phyloP scores from a whole-genome alignment of 2,797 vertebrate species.

The Sebastes kiyomatsui region DNA sequence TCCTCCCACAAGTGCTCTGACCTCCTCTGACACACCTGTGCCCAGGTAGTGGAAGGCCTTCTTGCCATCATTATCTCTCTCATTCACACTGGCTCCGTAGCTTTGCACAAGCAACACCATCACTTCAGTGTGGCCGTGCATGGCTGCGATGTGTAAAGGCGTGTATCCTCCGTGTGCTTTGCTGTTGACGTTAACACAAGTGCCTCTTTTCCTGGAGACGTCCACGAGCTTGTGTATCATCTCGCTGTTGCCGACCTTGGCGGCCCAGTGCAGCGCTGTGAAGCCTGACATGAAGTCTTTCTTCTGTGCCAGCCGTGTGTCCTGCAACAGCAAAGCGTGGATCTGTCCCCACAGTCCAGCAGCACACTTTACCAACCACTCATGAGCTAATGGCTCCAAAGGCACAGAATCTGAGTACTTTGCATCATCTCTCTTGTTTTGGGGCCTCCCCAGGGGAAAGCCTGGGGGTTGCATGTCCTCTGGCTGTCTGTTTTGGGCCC shows the following conservation, averaged over 20 bases:
- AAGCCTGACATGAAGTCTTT: conserved; percentile 94
- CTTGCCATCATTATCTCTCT: conserved; percentile 91
- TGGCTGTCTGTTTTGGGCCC: conserved; percentile 53
- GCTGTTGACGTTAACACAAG: conserved; percentile 82
- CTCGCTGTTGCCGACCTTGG: conserved; percentile 88
- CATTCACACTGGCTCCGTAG: conserved; percentile 83
- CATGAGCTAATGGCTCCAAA: conserved; percentile 86
- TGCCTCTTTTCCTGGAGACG: conserved; percentile 75
- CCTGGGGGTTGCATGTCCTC: conserved; percentile 48
- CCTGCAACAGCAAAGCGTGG: conserved; percentile 84
- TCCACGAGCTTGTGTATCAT: conserved; percentile 87
- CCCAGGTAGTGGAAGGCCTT: conserved; percentile 89
- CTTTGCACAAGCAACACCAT: conserved; percentile 83
- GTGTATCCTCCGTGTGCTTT: conserved; percentile 92
- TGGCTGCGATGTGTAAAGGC: conserved; percentile 91
- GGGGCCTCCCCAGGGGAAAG: conserved; percentile 72
- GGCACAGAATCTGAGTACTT: conserved; percentile 76
- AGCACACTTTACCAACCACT: conserved; percentile 90
- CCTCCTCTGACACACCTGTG: conserved; percentile 71
- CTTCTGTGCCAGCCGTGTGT: conserved; percentile 83
- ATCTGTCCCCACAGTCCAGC: conserved; percentile 90
- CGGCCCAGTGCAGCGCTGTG: conserved; percentile 95
- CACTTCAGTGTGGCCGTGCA: conserved; percentile 85
- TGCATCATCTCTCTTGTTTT: conserved; percentile 75
- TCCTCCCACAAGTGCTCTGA: conserved; percentile 86